Evolutionary conservation across 2,888 invertebrate genomes (phyloP).

Genomic region (Galerucella nymphaeae): DNA sequence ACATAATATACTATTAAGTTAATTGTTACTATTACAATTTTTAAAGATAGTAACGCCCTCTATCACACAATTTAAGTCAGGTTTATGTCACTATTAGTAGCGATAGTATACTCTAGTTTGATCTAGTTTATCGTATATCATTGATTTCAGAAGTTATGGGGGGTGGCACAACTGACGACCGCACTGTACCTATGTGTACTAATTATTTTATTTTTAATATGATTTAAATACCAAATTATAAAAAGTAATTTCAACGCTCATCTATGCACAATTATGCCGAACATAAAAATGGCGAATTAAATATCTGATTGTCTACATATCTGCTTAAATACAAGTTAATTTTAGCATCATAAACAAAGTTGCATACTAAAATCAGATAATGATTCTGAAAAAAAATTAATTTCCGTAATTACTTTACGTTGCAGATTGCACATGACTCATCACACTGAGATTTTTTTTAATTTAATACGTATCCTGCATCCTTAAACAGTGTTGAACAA

Average conservation of each 20-base stretch:
- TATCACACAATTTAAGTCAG: too few species aligned
- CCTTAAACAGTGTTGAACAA: not conserved
- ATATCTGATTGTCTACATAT: conserved; percentile 31
- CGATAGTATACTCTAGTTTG: too few species aligned
- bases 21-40: too few species aligned
- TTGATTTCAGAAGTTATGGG: too few species aligned
- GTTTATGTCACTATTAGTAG: too few species aligned
- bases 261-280: conserved; percentile 15
- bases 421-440: conserved; percentile 32
- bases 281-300: conserved; percentile 30
- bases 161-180: too few species aligned
- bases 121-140: too few species aligned
- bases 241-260: conserved; percentile 22
- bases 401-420: conserved; percentile 32
- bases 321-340: conserved; percentile 28
- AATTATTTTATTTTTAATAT: not conserved
- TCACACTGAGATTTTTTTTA: conserved; percentile 15
- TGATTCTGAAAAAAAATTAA: conserved; percentile 27
- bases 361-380: conserved; percentile 36
- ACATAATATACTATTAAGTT: too few species aligned
- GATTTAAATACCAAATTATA: conserved; percentile 17
- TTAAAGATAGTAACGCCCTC: too few species aligned
- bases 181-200: too few species aligned
- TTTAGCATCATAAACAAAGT: conserved; percentile 26
- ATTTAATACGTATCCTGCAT: conserved; percentile 8